Evolutionary conservation across 2,797 vertebrate species (phyloP).

Genomic region (Odontamblyopus lacepedii): DNA sequence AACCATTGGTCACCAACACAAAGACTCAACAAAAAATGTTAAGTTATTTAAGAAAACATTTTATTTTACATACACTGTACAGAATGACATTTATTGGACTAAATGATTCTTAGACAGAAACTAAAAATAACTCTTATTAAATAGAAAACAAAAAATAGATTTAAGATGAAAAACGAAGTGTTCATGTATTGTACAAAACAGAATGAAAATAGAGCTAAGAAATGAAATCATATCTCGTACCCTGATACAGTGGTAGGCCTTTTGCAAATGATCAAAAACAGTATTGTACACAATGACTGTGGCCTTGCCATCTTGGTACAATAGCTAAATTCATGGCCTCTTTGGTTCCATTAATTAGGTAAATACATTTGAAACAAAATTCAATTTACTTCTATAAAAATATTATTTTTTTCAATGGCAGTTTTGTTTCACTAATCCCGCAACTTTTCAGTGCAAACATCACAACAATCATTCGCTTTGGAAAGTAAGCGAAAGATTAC

Average conservation of each 20-base stretch:
- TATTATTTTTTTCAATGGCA: constrained; percentile 92
- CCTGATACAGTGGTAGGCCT: constrained; percentile 94
- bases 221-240: constrained; percentile 88
- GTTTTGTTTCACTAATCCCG: constrained; percentile 88
- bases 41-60: constrained; percentile 83
- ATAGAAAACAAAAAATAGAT: constrained; percentile 85
- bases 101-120: constrained; percentile 94
- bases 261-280: constrained; percentile 80
- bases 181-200: constrained; percentile 91
- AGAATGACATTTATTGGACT: constrained; percentile 93
- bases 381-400: constrained; percentile 98
- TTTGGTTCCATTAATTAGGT: constrained; percentile 99
- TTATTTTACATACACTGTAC: constrained; percentile 99
- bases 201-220: constrained; percentile 84
- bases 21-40: constrained; percentile 51
- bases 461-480: constrained; percentile 98
- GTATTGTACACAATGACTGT: constrained; percentile 82
- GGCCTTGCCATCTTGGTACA: constrained; percentile 87
- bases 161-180: constrained; percentile 83
- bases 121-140: constrained; percentile 97
- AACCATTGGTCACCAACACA: neutral
- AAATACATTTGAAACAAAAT: constrained; percentile 96
- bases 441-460: constrained; percentile 99
- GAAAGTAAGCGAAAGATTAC: constrained; percentile 98
- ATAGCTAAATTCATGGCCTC: constrained; percentile 95